Evolutionary conservation across 2,888 invertebrate genomes (phyloP).

Genomic region (Phortica okadai): DNA sequence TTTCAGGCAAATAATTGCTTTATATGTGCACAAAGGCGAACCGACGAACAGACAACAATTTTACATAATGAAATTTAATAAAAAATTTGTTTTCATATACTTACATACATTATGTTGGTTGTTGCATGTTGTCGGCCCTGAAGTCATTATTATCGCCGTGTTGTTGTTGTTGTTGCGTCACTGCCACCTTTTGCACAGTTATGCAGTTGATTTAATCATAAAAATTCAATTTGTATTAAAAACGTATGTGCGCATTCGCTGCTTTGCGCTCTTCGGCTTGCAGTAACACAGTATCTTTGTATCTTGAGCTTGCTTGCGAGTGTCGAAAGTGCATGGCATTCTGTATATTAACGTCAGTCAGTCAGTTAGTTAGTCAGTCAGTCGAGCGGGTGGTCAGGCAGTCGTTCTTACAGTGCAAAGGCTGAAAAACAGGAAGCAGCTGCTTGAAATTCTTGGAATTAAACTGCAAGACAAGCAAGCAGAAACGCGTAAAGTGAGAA

Average conservation of each 20-base stretch:
- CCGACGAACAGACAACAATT: conserved; percentile 46
- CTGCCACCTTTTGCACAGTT: conserved; percentile 40
- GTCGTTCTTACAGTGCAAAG: background rate
- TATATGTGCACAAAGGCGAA: background rate
- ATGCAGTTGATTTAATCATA: conserved; percentile 37
- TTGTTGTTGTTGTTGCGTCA: conserved; percentile 34
- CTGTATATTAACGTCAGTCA: background rate
- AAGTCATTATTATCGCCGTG: background rate
- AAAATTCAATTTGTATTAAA: conserved; percentile 37
- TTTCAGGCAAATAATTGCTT: conserved; percentile 7
- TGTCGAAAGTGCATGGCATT: conserved; percentile 19
- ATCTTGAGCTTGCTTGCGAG: conserved; percentile 11
- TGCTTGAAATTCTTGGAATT: conserved; percentile 67
- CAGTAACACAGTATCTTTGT: conserved; percentile 24
- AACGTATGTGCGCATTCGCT: conserved; percentile 2
- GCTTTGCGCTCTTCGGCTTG: background rate
- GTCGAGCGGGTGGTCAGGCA: conserved; percentile 36
- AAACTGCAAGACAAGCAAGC: background rate
- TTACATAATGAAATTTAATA: background rate
- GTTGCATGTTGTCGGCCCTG: background rate
- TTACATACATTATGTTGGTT: background rate
- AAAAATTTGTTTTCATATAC: background rate
- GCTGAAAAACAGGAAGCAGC: conserved; percentile 61
- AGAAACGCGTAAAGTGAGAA: conserved; percentile 33
- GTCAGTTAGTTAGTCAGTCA: conserved; percentile 28